These are phyloP conservation scores for Aeoliscus strigatus DNA, from an alignment of 2,797 vertebrate genomes.

Conservation along the genomic window DNA sequence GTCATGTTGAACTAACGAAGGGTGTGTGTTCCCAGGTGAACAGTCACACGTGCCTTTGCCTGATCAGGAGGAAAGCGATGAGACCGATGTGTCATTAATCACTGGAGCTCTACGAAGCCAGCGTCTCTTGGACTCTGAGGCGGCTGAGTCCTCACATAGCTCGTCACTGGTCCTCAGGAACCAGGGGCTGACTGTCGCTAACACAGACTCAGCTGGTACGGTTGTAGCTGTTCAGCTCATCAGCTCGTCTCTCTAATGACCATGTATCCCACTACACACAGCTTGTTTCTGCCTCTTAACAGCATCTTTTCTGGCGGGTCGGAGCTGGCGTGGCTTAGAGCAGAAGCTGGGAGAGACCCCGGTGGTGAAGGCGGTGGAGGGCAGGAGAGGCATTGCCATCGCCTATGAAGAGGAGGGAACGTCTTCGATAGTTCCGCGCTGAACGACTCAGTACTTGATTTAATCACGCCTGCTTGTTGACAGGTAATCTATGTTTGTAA, in stretches of 20 bases:
- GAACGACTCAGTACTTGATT: conserved; percentile 2
- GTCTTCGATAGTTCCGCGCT: neutral
- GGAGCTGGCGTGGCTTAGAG: conserved; percentile 89
- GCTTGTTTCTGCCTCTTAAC: conserved; percentile 20
- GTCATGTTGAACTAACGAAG: neutral
- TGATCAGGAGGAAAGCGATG: conserved; percentile 57
- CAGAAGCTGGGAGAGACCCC: conserved; percentile 84
- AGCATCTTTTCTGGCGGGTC: conserved; percentile 86
- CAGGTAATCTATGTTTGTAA: conserved; percentile 5
- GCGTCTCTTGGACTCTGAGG: conserved; percentile 21
- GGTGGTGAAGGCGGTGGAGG: conserved; percentile 79
- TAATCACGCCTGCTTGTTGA: neutral
- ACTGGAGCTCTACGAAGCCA: conserved; percentile 80
- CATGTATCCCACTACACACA: neutral
- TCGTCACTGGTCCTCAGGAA: conserved; percentile 72
- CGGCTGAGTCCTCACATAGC: neutral
- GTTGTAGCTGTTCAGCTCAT: too few species aligned
- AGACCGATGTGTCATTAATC: conserved; percentile 84
- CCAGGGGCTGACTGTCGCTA: conserved; percentile 68
- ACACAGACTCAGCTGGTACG: conserved; percentile 74
- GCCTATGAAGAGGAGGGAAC: conserved; percentile 86
- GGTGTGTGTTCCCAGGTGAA: conserved; percentile 67
- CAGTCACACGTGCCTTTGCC: conserved; percentile 76
- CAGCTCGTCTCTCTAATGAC: too few species aligned
- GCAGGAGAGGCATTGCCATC: conserved; percentile 90